phyloP scores from a whole-genome alignment of 2,113 vertebrate species.

The Pachypanchax playfairii region DNA sequence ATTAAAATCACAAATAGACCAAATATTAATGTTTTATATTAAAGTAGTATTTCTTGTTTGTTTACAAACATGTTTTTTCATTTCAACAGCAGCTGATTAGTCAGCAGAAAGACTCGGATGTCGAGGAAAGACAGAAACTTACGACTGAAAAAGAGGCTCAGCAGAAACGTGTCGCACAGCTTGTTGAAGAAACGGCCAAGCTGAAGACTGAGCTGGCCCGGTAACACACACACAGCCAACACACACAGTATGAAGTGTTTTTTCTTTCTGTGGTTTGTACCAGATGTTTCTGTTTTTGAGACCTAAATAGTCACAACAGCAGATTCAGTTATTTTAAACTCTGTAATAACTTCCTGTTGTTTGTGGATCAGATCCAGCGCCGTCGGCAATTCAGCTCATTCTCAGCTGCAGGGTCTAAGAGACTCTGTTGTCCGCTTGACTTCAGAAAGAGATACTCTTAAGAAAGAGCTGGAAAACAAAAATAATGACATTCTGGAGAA shows the following conservation, averaged over 20 bases:
- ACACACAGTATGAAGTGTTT: not conserved
- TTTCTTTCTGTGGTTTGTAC: not conserved
- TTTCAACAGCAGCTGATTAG: constrained; percentile 86
- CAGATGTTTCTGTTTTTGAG: fast-evolving
- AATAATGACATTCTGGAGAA: constrained; percentile 91
- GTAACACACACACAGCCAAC: constrained; percentile 61
- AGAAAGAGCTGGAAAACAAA: constrained; percentile 88
- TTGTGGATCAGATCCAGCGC: constrained; percentile 58
- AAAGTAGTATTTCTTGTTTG: not conserved
- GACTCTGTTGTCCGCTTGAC: constrained; percentile 85
- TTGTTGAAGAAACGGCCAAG: constrained; percentile 88
- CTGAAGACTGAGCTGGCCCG: constrained; percentile 92
- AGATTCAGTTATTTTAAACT: not conserved
- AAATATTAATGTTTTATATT: not conserved
- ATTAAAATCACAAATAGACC: too few species aligned
- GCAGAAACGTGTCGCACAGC: constrained; percentile 88
- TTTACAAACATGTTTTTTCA: too few species aligned
- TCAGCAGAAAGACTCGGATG: constrained; percentile 92
- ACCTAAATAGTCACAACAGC: not conserved
- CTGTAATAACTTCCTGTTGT: not conserved
- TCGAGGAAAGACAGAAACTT: constrained; percentile 91
- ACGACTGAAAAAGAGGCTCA: constrained; percentile 88
- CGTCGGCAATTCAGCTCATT: constrained; percentile 85
- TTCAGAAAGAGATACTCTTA: constrained; percentile 84
- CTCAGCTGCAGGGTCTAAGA: constrained; percentile 86